These are phyloP conservation scores for Nasonia giraulti DNA, from an alignment of 1,140 invertebrate species.

Conservation along the genomic window DNA sequence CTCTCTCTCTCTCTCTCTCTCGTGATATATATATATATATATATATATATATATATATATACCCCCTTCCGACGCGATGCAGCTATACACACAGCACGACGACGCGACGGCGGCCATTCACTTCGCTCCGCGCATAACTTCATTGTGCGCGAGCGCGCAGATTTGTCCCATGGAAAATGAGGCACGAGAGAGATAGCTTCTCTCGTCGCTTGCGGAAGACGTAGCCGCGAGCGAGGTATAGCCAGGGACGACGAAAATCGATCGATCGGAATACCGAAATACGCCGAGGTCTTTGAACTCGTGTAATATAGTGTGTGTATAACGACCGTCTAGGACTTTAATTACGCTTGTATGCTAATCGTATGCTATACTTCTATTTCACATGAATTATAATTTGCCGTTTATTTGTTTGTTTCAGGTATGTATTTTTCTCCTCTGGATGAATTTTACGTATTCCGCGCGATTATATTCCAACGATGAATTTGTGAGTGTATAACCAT, in stretches of 20 bases:
- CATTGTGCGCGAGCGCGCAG: constrained; percentile 1
- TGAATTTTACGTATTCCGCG: background rate
- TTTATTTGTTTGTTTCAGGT: constrained; percentile 32
- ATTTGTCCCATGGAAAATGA: constrained; percentile 25
- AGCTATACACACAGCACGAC: background rate
- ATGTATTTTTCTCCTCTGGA: background rate
- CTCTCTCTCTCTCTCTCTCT: too few relatives aligned
- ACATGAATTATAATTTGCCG: background rate
- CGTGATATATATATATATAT: too few relatives aligned
- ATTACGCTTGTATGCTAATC: too few relatives aligned
- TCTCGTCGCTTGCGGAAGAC: background rate
- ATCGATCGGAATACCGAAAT: background rate
- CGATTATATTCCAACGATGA: background rate
- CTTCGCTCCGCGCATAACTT: constrained; percentile 45
- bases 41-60: too few relatives aligned
- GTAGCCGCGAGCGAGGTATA: background rate
- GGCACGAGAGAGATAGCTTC: background rate
- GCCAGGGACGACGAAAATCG: background rate
- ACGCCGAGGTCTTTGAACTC: background rate
- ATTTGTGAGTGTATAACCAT: background rate
- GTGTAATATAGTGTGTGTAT: too few relatives aligned
- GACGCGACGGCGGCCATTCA: constrained; percentile 36
- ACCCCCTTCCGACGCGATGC: constrained; percentile 10
- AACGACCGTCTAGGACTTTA: too few relatives aligned
- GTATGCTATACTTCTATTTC: background rate